phyloP scores from a whole-genome alignment of 2,113 vertebrate species.

The Merops nubicus region DNA sequence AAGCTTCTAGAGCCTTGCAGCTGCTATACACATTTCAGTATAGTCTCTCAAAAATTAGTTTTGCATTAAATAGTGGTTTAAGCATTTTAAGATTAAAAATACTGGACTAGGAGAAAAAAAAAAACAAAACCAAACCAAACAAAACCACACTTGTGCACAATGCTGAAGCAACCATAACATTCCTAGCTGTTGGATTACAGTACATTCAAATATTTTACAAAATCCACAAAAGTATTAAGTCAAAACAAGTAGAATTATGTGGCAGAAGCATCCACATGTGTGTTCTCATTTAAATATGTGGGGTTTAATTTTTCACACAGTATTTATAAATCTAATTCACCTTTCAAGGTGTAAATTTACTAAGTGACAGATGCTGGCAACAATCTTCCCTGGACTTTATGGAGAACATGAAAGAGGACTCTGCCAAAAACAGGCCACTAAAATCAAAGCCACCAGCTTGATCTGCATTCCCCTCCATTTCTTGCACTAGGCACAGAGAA shows the following conservation, averaged over 20 bases:
- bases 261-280: background rate
- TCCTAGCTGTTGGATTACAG: background rate
- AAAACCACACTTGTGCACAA: background rate
- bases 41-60: background rate
- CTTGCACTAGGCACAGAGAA: background rate
- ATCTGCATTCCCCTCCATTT: background rate
- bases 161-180: background rate
- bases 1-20: background rate
- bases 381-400: background rate
- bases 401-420: background rate
- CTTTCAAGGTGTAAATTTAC: background rate
- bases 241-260: background rate
- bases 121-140: background rate
- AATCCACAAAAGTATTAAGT: background rate
- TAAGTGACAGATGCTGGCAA: background rate
- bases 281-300: background rate
- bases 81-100: background rate
- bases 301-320: background rate
- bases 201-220: background rate
- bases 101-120: background rate
- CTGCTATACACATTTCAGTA: background rate
- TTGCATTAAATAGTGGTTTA: background rate
- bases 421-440: background rate
- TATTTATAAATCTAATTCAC: background rate
- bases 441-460: background rate